Evolutionary conservation across 2,888 invertebrate genomes (phyloP), one percentile per base, ranked within the genome.

Genomic region (Troglohyphantes excavatus): DNA sequence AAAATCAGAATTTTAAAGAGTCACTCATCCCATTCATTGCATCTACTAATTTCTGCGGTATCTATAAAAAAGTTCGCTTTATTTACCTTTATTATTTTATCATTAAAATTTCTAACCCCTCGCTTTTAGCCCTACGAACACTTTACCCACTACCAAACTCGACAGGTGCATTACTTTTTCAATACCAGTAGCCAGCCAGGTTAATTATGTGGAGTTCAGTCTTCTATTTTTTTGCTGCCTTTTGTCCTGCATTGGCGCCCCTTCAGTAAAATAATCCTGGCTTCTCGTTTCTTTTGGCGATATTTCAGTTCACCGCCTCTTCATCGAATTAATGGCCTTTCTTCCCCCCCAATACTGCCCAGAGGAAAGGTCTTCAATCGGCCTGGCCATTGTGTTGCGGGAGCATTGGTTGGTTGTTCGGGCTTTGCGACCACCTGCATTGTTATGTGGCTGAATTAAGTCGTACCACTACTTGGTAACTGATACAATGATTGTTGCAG

Each of bases 121-220:
- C n/a, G n/a, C n/a, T n/a, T n/a, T n/a, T n/a, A n/a, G n/a, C n/a
- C n/a, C n/a, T n/a, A n/a, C n/a, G n/a, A n/a, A n/a, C n/a, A n/a
- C n/a, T n/a, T n/a, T n/a, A n/a, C n/a, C n/a, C n/a, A n/a, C n/a
- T n/a, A n/a, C n/a, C n/a, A n/a, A n/a, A n/a, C n/a, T n/a, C 33
- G 13, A 13, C 27, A 68, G 81, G 53, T 67, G 17, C 53, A 19
- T 68, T 33, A 26, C 33, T 65, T 78, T 78, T 78, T 39, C 39
- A n/a, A 26, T 33, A 39, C 23, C 65, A 23, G 23, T 43, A 21
- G 65, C 13, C n/a, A n/a, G n/a, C 53, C 53, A 46, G 73, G 39
- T 39, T 39, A 39, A 39, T 39, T 39, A 39, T 13, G 39, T 2
- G 33, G 39, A 13, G 53, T 53, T n/a, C 3, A 39, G n/a, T n/a